Base-by-base conservation (phyloP, 2,113 vertebrate genomes). In the Nyctibius bracteatus region DNA sequence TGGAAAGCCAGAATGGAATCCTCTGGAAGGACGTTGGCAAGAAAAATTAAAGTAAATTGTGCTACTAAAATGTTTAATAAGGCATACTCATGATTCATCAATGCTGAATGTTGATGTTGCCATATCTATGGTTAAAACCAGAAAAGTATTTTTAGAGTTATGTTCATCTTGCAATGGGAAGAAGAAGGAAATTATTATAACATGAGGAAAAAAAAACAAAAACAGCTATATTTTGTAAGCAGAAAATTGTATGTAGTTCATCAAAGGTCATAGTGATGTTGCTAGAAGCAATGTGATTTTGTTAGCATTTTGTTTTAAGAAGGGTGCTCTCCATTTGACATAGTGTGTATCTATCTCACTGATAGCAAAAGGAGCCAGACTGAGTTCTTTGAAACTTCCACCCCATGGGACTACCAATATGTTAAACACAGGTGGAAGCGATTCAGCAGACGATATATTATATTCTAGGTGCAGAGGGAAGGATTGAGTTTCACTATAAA, bases 291-390 rank as follows among this genome's bases (percentile, higher is more conserved):
- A 28, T 1, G 1, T 10, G 8, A 4, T 12, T 63, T 51, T 72
- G 20, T 44, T 70, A 74, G 5, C 18, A 46, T 27, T 70, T 71
- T 0, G 0, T 70, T 91, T 62, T 25, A 73, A 51, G 21, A 66
- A 46, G 5, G 19, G 4, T 2, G 41, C 19, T 27, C 17, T 66
- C n/a, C 23, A 0, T 51, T 51, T 57, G 19, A 8, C 21, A 15
- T 6, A 5, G 1, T 51, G 12, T n/a, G 6, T 12, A 8, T 16
- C 31, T 12, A 8, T 16, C 31, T 41, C 9, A 11, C 16, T 22
- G 28, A 41, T 33, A 33, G 5, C 12, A 62, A 37, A 57, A 71
- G 43, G 13, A 82, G 6, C 3, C 35, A 71, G 25, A 37, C 10
- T 46, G 47, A 8, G 5, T 71, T 61, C 9, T 86, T 71, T 79